A percentile compares a stretch with the other conserved stretches of the same genome.
These are phyloP conservation scores for Merops nubicus DNA, from an alignment of 2,113 vertebrate species.

Conservation along the genomic window DNA sequence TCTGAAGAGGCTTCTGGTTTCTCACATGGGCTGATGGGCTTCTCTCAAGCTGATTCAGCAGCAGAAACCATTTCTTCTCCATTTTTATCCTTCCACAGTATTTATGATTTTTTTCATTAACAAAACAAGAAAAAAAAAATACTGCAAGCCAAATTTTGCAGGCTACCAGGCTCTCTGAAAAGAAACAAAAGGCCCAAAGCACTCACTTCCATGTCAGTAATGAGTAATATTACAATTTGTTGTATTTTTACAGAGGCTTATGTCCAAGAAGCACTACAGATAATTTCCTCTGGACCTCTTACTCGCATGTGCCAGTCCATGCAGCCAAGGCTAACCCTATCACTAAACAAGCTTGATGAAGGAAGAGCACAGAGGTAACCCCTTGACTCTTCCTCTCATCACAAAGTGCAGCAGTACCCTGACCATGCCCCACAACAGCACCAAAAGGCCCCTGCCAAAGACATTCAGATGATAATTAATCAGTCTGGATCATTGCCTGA, in stretches of 20 bases:
- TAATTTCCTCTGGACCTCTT: background rate
- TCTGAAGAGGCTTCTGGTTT: background rate
- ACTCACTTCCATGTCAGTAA: background rate
- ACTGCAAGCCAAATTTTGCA: background rate
- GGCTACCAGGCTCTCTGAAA: background rate
- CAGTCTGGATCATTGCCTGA: constrained; percentile 20
- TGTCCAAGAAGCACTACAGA: background rate
- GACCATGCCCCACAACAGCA: background rate
- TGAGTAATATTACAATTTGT: background rate
- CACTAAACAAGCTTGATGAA: background rate
- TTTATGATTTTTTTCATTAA: background rate
- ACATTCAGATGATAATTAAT: constrained; percentile 49
- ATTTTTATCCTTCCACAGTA: background rate
- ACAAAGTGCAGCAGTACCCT: background rate
- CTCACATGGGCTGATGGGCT: background rate
- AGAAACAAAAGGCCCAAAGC: background rate
- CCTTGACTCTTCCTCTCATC: background rate
- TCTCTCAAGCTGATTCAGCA: constrained; percentile 1
- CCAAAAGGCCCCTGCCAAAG: background rate
- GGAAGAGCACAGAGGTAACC: background rate
- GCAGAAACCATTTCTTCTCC: background rate
- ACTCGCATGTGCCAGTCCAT: background rate
- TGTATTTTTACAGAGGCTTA: background rate
- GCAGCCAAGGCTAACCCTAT: background rate
- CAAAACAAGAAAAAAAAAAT: background rate